phyloP scores from a whole-genome alignment of 2,888 invertebrate species.

The Amiota communis region DNA sequence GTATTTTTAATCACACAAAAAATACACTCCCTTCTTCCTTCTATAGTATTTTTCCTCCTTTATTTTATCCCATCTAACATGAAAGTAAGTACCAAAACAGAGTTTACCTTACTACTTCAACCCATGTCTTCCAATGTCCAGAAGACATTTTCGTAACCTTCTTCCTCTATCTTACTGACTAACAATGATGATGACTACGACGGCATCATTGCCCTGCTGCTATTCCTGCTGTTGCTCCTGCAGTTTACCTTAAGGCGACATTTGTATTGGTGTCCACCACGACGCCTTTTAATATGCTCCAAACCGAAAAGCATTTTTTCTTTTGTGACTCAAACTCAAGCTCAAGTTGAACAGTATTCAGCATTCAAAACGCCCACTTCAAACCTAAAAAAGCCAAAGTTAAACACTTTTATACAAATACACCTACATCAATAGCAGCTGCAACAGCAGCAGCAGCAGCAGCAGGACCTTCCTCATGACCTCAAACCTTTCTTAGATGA shows the following conservation, averaged over 20 bases:
- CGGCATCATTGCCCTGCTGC: not conserved
- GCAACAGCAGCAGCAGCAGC: conserved; percentile 5
- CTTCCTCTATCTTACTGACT: conserved; percentile 23
- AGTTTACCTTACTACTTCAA: not conserved
- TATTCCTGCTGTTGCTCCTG: conserved; percentile 6
- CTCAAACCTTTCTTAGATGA: too few species aligned
- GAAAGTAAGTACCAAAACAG: conserved; percentile 3
- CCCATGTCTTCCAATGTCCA: not conserved
- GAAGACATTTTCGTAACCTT: conserved; percentile 27
- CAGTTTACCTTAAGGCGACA: conserved; percentile 26
- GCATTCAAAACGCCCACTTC: not conserved
- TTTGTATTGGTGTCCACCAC: conserved; percentile 3
- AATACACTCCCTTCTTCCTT: not conserved
- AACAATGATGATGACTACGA: not conserved
- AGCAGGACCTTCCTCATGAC: not conserved
- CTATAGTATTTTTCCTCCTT: not conserved
- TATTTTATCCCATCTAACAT: too few species aligned
- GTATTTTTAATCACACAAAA: conserved; percentile 41
- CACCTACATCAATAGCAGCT: conserved; percentile 39
- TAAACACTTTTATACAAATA: conserved; percentile 36
- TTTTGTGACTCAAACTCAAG: conserved; percentile 26
- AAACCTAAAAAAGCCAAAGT: conserved; percentile 35
- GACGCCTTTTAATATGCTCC: not conserved
- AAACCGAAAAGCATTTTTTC: conserved; percentile 40
- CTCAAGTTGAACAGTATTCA: conserved; percentile 15